phyloP scores from a whole-genome alignment of 2,888 invertebrate genomes.

The Stegana nigrithorax region DNA sequence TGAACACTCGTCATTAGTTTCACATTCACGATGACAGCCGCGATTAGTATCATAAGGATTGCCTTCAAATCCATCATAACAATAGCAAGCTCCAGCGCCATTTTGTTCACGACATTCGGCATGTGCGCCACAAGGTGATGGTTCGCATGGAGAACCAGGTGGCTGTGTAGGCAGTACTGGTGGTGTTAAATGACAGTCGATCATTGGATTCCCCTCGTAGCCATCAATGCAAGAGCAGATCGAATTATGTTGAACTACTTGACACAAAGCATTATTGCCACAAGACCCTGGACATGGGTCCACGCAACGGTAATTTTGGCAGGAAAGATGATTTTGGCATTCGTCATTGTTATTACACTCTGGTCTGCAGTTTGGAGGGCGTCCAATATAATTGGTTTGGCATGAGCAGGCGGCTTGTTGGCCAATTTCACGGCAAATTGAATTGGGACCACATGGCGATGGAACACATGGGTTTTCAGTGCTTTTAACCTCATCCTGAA shows the following conservation, averaged over 20 bases:
- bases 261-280: constrained; percentile 83
- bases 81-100: constrained; percentile 87
- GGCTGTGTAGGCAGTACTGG: constrained; percentile 74
- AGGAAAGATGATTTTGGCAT: constrained; percentile 84
- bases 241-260: constrained; percentile 85
- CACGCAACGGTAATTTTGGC: constrained; percentile 82
- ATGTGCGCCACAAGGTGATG: constrained; percentile 87
- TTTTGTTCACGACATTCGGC: constrained; percentile 86
- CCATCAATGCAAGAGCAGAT: constrained; percentile 86
- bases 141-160: constrained; percentile 80
- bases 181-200: constrained; percentile 70
- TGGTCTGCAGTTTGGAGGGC: constrained; percentile 87
- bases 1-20: constrained; percentile 81
- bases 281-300: constrained; percentile 87
- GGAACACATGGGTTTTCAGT: constrained; percentile 78
- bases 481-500: constrained; percentile 63
- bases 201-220: constrained; percentile 82
- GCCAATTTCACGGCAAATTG: constrained; percentile 83
- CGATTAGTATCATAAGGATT: constrained; percentile 80
- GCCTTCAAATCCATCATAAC: constrained; percentile 82
- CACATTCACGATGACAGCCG: constrained; percentile 82
- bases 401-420: constrained; percentile 89
- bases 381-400: constrained; percentile 81
- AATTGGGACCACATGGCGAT: constrained; percentile 86
- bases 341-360: constrained; percentile 85